phyloP scores from a whole-genome alignment of 2,113 vertebrate species.

The Nansenia antarctica region DNA sequence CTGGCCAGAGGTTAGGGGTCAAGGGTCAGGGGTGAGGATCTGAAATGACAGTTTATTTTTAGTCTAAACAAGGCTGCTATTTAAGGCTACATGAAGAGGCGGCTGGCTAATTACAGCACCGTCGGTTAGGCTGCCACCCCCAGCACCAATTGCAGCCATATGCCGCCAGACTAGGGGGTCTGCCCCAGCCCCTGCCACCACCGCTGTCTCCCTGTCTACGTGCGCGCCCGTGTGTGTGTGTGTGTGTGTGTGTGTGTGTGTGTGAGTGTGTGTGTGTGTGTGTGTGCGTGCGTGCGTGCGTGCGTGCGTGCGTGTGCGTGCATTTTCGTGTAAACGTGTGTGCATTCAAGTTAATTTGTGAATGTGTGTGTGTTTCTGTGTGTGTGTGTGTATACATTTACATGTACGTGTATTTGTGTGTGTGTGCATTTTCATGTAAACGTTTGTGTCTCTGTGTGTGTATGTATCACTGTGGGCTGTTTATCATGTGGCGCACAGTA shows the following conservation, averaged over 20 bases:
- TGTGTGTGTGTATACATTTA: not conserved
- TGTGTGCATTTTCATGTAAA: too few relatives aligned
- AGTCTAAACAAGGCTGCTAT: conserved; percentile 68
- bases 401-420: too few relatives aligned
- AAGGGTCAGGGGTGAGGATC: conserved; percentile 57
- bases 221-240: conserved; percentile 35
- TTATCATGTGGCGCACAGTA: too few relatives aligned
- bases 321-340: too few relatives aligned
- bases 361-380: not conserved
- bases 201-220: conserved; percentile 13
- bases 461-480: too few relatives aligned
- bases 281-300: not conserved
- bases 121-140: conserved; percentile 65
- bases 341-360: too few relatives aligned
- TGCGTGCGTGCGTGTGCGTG: too few relatives aligned
- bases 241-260: conserved; percentile 8
- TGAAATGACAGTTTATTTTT: conserved; percentile 72
- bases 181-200: conserved; percentile 30
- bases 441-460: too few relatives aligned
- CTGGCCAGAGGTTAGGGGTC: conserved; percentile 46
- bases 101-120: conserved; percentile 68
- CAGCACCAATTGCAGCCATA: conserved; percentile 73
- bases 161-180: conserved; percentile 69
- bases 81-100: conserved; percentile 65
- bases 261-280: not conserved